phyloP scores from a whole-genome alignment of 2,113 vertebrate species.

The Peromyscus polionotus region DNA sequence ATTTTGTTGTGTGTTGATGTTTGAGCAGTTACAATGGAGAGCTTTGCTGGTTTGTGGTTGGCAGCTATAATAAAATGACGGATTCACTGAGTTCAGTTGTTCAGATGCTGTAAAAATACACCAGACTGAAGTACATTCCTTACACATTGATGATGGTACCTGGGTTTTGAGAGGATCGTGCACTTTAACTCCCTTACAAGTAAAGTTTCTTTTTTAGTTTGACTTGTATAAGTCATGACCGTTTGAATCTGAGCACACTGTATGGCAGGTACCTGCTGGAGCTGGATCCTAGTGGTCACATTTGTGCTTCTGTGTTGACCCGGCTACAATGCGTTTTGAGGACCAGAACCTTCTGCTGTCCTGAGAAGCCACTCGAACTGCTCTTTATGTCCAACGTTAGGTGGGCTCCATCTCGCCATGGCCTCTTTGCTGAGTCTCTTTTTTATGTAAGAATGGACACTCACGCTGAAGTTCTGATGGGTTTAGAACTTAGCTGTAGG shows the following conservation, averaged over 20 bases:
- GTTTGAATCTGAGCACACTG: background rate
- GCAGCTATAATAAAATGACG: background rate
- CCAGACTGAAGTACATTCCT: background rate
- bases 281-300: background rate
- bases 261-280: background rate
- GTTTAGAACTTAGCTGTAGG: background rate
- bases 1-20: background rate
- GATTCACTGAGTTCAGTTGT: conserved; percentile 9
- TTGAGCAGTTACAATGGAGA: background rate
- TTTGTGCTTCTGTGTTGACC: background rate
- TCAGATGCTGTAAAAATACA: background rate
- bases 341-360: background rate
- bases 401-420: background rate
- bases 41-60: background rate
- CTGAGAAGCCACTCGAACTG: too few relatives aligned
- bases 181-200: background rate
- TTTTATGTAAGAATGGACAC: conserved; percentile 13
- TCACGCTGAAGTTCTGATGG: background rate
- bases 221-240: background rate
- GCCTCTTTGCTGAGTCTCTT: background rate
- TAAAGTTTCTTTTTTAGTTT: background rate
- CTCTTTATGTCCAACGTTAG: fast-evolving
- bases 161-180: background rate
- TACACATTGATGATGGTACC: background rate
- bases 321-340: too few relatives aligned